A percentile compares a stretch with the other conserved stretches of the same genome.
These are phyloP conservation scores for Chloropsis hardwickii DNA, from an alignment of 2,113 vertebrate species.

Conservation along the genomic window DNA sequence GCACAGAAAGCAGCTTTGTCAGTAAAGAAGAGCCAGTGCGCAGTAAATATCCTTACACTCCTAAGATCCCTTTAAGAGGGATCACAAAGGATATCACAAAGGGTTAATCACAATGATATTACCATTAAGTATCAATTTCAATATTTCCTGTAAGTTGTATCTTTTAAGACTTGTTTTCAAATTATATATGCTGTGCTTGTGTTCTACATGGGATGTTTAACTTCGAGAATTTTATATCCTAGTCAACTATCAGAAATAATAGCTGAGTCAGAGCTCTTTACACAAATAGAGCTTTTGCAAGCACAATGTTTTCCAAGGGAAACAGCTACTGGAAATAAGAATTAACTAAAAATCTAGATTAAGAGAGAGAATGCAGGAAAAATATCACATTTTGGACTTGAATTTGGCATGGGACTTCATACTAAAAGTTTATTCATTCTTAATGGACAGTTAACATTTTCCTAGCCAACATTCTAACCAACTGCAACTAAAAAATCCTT, in stretches of 20 bases:
- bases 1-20: neutral
- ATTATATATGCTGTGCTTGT: neutral
- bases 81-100: neutral
- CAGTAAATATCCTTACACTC: neutral
- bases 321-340: conserved; percentile 31
- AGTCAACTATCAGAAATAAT: conserved; percentile 3
- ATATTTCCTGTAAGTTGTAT: neutral
- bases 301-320: neutral
- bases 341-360: conserved; percentile 14
- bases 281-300: neutral
- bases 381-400: neutral
- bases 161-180: neutral
- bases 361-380: neutral
- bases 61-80: neutral
- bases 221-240: neutral
- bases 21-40: neutral
- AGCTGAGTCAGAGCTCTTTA: neutral
- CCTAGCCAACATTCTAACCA: neutral
- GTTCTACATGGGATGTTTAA: neutral
- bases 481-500: neutral
- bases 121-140: neutral
- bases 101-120: neutral
- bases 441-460: neutral
- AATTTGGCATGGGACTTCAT: neutral
- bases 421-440: conserved; percentile 7